These are phyloP conservation scores for Endotricha flammealis DNA, from an alignment of 2,888 invertebrate species.

Conservation along the genomic window DNA sequence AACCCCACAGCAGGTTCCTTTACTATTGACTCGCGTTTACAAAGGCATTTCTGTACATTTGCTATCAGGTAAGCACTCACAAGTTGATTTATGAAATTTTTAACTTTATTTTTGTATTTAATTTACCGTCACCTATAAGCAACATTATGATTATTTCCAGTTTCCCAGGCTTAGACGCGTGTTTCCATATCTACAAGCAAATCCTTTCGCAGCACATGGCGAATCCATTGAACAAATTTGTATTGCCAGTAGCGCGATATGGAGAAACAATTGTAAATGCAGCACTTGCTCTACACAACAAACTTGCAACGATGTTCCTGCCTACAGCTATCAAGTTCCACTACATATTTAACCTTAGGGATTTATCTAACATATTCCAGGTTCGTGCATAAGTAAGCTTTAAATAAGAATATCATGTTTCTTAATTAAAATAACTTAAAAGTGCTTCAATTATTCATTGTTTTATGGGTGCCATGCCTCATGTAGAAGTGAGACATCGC, in stretches of 20 bases:
- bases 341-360: slow-evolving; percentile 94
- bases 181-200: slow-evolving; percentile 89
- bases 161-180: slow-evolving; percentile 89
- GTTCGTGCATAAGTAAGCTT: slow-evolving; percentile 65
- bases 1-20: slow-evolving; percentile 98
- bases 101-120: background rate
- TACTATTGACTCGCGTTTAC: slow-evolving; percentile 93
- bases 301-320: slow-evolving; percentile 86
- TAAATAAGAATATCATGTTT: slow-evolving; percentile 7
- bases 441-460: too few relatives aligned
- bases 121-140: too few relatives aligned
- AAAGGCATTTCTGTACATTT: slow-evolving; percentile 92
- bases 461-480: too few relatives aligned
- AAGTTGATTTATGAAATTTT: too few relatives aligned
- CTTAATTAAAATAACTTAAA: too few relatives aligned
- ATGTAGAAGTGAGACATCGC: too few relatives aligned
- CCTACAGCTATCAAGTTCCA: slow-evolving; percentile 97
- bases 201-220: slow-evolving; percentile 88
- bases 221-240: slow-evolving; percentile 83
- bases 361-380: slow-evolving; percentile 96
- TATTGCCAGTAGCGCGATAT: slow-evolving; percentile 75
- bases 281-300: slow-evolving; percentile 87
- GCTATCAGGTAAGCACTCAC: slow-evolving; percentile 83
- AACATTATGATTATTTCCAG: too few relatives aligned
- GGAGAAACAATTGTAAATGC: slow-evolving; percentile 81